Base-by-base conservation (phyloP, 2,113 vertebrate genomes). In the Echinops telfairi region DNA sequence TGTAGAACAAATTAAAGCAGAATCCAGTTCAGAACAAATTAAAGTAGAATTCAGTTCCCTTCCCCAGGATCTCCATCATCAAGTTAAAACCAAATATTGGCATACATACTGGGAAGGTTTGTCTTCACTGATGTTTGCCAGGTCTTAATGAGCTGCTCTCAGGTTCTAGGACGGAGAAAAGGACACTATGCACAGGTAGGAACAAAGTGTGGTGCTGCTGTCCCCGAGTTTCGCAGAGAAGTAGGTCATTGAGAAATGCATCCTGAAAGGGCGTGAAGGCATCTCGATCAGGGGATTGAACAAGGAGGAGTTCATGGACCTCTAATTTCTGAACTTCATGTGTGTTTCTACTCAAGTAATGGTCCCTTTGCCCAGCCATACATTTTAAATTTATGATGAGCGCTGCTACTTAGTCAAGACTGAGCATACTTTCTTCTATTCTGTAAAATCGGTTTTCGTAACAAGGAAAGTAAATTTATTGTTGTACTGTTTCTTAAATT, bases 1-100 rank as follows among this genome's bases (percentile, higher is more conserved):
- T 90, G n/a, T 77, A 73, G 71, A 93, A 75, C 58, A 70, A 58
- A 87, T n/a, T 68, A 79, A 94, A 70, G 8, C 47, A 53, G 47
- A 53, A 53, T 53, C 47, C 6, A 53, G 47, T 53, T 53, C 9
- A 53, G 47, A 53, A 53, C 47, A 53, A 53, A 53, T 53, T 53
- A 14, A 53, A 53, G 47, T 53, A 53, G 10, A 53, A 53, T 66
- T n/a, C 11, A 33, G 25, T 16, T 47, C 76, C 10, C 25, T 89
- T 71, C 88, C 57, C 60, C 22, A 83, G 16, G 12, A 12, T 16
- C 33, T 66, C 58, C 40, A 83, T 40, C 76, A 80, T 70, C 38
- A 86, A 86, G 43, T 22, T 40, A 76, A 93, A 86, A 14, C 2
- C 11, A 70, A 62, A 10, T 15, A 40, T 38, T 58, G 43, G 9